Evolutionary conservation across 2,888 invertebrate genomes (phyloP), one percentile per base, ranked within the genome.

Genomic region (Ophion ventricosus): DNA sequence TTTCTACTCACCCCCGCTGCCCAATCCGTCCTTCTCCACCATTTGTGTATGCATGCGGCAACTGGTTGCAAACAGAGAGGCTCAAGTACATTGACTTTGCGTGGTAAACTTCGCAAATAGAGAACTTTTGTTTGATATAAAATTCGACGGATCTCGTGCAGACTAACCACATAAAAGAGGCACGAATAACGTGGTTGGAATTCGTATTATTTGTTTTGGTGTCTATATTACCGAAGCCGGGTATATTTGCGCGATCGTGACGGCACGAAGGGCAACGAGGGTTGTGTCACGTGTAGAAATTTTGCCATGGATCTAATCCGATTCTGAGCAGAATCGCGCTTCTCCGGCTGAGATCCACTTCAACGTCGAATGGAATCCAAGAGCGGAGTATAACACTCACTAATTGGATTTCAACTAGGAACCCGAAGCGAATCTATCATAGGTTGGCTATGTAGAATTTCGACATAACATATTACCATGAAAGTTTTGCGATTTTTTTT

Each of bases 101-200:
- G 17, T 17, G 40, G 35, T 73, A 26, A 59, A 43, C 40, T 43
- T 40, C n/a, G 23, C 40, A 40, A 61, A 59, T 73, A 59, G 23
- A 2, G 43, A 40, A 17, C 23, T 73, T 43, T 73, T 61, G 59
- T 61, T 59, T 43, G 43, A 25, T 59, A 25, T 17, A 49, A 49
- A 35, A 35, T 57, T 40, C 72, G 57, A 72, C n/a, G n/a, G 26
- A 35, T 57, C 57, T 40, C 20, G 29, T 57, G 25, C 17, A 35
- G n/a, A 76, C 25, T 29, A 63, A 54, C 29, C 77, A 29, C 67
- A 20, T 49, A 49, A 49, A 49, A 49, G 59, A 66, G 56, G 56
- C 67, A 77, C 76, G 73, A 17, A 70, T 76, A 73, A 76, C 80
- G 83, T 80, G 83, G 66, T 63, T 17, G 69, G 77, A 84, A 84